Percentiles rank a stretch among this genome's conserved stretches.
phyloP scores from a whole-genome alignment of 2,888 invertebrate species.

The Drosophila helvetica region DNA sequence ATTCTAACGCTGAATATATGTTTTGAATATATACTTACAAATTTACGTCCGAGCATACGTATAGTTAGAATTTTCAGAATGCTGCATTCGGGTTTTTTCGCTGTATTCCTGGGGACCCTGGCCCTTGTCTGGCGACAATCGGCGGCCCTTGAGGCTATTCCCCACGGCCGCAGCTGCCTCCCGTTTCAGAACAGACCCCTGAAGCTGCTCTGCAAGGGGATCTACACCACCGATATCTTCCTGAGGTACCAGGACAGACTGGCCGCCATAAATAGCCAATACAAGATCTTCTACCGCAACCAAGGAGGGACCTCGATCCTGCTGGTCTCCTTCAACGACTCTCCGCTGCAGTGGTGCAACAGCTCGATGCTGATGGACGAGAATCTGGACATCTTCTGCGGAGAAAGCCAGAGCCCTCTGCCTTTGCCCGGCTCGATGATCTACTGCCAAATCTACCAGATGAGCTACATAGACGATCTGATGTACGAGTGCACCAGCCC shows the following conservation, averaged over 20 bases:
- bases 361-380: not conserved
- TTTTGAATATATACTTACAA: slow-evolving; percentile 7
- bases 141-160: not conserved
- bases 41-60: not conserved
- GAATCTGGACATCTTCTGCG: slow-evolving; percentile 13
- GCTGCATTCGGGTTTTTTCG: not conserved
- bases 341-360: slow-evolving; percentile 13
- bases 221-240: not conserved
- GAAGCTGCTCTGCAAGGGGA: slow-evolving; percentile 12
- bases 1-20: not conserved
- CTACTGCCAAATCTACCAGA: not conserved
- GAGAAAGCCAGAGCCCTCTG: not conserved
- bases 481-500: slow-evolving; percentile 1
- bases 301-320: not conserved
- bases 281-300: slow-evolving; percentile 5
- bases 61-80: not conserved
- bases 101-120: not conserved
- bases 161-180: not conserved
- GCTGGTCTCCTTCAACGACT: slow-evolving; percentile 3
- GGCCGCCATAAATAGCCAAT: slow-evolving; percentile 1
- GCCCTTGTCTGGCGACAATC: not conserved
- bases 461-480: slow-evolving; percentile 10
- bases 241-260: slow-evolving; percentile 13
- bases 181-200: slow-evolving; percentile 1
- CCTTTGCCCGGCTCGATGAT: slow-evolving; percentile 1